phyloP scores from a whole-genome alignment of 2,113 vertebrate species.

The Silurus meridionalis region DNA sequence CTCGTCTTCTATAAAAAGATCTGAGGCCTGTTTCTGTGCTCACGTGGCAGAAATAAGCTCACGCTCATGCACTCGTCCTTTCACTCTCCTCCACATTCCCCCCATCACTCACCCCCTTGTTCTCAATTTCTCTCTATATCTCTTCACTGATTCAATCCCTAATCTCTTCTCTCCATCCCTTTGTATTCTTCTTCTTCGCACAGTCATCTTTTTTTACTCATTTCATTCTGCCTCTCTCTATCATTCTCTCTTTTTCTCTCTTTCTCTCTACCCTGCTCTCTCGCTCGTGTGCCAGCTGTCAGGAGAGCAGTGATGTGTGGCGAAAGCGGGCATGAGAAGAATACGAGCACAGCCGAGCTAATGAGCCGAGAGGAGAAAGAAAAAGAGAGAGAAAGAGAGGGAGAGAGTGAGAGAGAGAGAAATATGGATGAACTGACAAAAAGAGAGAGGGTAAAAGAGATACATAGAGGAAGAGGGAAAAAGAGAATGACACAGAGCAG shows the following conservation, averaged over 20 bases:
- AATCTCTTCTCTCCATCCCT: conserved; percentile 38
- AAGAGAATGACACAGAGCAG: too few relatives aligned
- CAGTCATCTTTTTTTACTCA: not conserved
- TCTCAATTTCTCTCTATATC: conserved; percentile 6
- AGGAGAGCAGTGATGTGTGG: conserved; percentile 38
- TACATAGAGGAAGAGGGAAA: too few relatives aligned
- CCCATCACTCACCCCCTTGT: not conserved
- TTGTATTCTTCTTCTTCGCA: conserved; percentile 1
- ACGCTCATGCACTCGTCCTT: conserved; percentile 23
- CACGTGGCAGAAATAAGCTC: conserved; percentile 46
- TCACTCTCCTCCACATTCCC: not conserved
- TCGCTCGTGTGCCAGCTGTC: conserved; percentile 34
- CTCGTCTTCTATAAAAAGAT: conserved; percentile 51
- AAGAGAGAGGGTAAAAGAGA: too few relatives aligned
- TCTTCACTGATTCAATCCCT: conserved; percentile 11
- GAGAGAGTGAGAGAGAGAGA: not conserved
- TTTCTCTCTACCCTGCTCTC: conserved; percentile 1
- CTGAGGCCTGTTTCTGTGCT: conserved; percentile 52
- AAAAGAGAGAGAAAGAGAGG: not conserved
- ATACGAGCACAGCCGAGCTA: conserved; percentile 43
- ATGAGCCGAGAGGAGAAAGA: conserved; percentile 27
- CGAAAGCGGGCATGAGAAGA: conserved; percentile 36
- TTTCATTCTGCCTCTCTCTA: not conserved
- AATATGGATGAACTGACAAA: not conserved
- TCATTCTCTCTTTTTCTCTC: not conserved